Conservation (phyloP, 1,140 invertebrate genomes). For the Hycleus phaleratus region DNA sequence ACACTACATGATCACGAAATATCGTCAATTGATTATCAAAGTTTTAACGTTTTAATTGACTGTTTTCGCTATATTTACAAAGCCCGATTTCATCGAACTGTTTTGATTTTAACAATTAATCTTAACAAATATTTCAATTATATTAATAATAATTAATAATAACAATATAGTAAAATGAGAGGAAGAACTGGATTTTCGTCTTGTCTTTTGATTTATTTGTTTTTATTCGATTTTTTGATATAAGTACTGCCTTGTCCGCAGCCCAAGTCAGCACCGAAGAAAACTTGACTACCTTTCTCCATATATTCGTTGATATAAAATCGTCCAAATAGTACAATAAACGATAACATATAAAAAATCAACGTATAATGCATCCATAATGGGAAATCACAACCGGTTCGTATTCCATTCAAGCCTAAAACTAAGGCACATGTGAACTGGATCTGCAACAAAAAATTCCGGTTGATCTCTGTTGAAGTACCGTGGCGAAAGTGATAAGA, state of each 20-base stretch:
- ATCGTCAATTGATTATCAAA: too few species aligned
- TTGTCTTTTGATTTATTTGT: neutral
- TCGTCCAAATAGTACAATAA: constrained; percentile 85
- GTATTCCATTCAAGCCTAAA: constrained; percentile 75
- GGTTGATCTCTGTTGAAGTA: too few species aligned
- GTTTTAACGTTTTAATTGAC: too few species aligned
- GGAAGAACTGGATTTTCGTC: constrained; percentile 12
- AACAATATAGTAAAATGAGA: neutral
- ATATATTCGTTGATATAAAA: constrained; percentile 82
- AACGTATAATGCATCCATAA: constrained; percentile 91
- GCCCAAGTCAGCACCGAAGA: constrained; percentile 37
- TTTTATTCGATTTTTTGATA: constrained; percentile 8
- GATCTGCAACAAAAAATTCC: constrained; percentile 44
- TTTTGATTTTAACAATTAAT: too few species aligned
- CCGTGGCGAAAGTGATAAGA: too few species aligned
- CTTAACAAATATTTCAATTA: too few species aligned
- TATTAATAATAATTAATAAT: too few species aligned
- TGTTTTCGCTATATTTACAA: too few species aligned
- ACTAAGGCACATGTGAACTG: constrained; percentile 82
- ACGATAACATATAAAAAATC: constrained; percentile 84
- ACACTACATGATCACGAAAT: too few species aligned
- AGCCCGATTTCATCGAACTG: too few species aligned
- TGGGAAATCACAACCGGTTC: constrained; percentile 79
- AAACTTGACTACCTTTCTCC: constrained; percentile 41
- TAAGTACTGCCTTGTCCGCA: constrained; percentile 37